Conservation (phyloP, 1,140 invertebrate species). For the Bursaphelenchus mucronatus region DNA sequence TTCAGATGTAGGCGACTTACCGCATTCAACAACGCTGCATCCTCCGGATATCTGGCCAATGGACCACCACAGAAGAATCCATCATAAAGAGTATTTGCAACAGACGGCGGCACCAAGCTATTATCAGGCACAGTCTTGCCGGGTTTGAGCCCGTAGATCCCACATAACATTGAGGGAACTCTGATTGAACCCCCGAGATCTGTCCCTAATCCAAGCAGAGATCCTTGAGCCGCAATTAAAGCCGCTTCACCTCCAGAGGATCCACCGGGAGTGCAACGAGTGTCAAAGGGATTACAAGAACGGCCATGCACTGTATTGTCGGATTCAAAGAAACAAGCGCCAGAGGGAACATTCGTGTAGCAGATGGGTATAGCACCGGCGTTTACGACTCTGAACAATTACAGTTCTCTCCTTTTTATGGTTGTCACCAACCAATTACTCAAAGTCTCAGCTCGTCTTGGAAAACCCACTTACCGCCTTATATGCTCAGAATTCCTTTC, state of each 20-base stretch:
- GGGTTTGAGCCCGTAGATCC: constrained; percentile 85
- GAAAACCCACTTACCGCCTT: constrained; percentile 17
- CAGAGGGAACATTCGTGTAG: neutral
- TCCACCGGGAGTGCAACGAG: constrained; percentile 75
- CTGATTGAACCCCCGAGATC: constrained; percentile 93
- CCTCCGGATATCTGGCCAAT: constrained; percentile 79
- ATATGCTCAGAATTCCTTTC: constrained; percentile 4
- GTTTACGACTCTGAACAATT: neutral
- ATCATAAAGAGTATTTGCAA: constrained; percentile 21
- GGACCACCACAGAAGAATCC: constrained; percentile 70
- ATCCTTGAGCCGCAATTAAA: constrained; percentile 45
- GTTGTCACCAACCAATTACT: neutral
- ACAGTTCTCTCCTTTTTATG: no score
- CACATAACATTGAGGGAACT: constrained; percentile 89
- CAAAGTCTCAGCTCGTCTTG: no score
- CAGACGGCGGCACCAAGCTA: constrained; percentile 36
- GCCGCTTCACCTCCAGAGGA: constrained; percentile 54
- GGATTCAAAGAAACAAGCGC: constrained; percentile 74
- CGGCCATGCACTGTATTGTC: constrained; percentile 77
- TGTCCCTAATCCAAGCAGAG: constrained; percentile 80
- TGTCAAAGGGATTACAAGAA: constrained; percentile 83
- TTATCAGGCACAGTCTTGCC: constrained; percentile 65
- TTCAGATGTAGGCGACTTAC: no score
- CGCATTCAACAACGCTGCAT: constrained; percentile 60
- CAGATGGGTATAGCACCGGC: constrained; percentile 18